These are phyloP conservation scores for Hyposoter dolosus DNA, from an alignment of 2,888 invertebrate genomes.

Conservation along the genomic window DNA sequence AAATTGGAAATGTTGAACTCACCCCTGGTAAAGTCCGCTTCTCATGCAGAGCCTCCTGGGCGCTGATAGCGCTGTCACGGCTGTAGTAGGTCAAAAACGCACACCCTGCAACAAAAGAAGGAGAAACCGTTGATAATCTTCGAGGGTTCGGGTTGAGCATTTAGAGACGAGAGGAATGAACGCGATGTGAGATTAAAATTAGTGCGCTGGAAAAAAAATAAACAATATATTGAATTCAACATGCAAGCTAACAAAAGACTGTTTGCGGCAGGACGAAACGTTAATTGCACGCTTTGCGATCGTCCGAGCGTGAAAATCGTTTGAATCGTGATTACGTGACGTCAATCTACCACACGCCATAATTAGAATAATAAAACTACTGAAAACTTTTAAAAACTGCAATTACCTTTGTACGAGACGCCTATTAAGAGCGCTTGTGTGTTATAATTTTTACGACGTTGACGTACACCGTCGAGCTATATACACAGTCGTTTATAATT, in stretches of 20 bases:
- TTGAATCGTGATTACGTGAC: slow-evolving; percentile 70
- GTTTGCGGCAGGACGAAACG: slow-evolving; percentile 59
- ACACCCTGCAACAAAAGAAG: slow-evolving; percentile 91
- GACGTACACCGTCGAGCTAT: slow-evolving; percentile 12
- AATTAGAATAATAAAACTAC: slow-evolving; percentile 73
- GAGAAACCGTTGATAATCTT: slow-evolving; percentile 34
- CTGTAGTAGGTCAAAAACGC: slow-evolving; percentile 99
- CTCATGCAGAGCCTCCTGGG: slow-evolving; percentile 97
- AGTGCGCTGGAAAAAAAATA: not conserved
- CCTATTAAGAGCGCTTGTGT: slow-evolving; percentile 65
- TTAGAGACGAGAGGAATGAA: not conserved
- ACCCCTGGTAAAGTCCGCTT: slow-evolving; percentile 99
- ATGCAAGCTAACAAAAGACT: slow-evolving; percentile 28
- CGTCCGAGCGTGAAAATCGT: slow-evolving; percentile 67
- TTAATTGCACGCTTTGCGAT: slow-evolving; percentile 61
- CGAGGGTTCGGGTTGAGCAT: slow-evolving; percentile 30
- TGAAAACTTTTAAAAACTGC: slow-evolving; percentile 61
- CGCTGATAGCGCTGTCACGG: slow-evolving; percentile 97
- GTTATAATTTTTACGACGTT: slow-evolving; percentile 71
- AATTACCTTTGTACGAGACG: slow-evolving; percentile 69
- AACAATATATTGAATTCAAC: slow-evolving; percentile 18
- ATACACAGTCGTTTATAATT: not conserved
- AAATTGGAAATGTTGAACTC: slow-evolving; percentile 85
- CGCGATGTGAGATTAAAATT: not conserved
- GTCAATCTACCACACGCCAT: slow-evolving; percentile 72